Conservation (phyloP, 53 echinoderm and acorn worm genomes). For the Patiria pectinifera region DNA sequence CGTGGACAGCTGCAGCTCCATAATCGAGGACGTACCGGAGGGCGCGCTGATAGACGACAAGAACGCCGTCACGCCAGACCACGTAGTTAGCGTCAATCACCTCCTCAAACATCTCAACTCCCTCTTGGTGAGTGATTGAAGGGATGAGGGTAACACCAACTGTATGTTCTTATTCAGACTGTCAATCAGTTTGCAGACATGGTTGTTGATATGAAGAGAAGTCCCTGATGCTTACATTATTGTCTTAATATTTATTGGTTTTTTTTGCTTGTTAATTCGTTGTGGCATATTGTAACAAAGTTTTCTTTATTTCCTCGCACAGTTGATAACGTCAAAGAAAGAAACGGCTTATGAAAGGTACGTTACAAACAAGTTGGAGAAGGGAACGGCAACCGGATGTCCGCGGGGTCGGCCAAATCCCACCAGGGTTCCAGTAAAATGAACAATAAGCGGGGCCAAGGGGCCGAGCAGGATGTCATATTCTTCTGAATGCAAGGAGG, state of each 20-base stretch:
- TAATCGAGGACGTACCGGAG: conserved; percentile 45
- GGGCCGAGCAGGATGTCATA: conserved; percentile 40
- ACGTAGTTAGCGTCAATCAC: conserved; percentile 68
- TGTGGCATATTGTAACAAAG: neutral
- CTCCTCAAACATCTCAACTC: conserved; percentile 75
- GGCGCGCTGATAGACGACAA: conserved; percentile 12
- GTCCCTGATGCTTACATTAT: no score
- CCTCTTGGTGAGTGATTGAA: conserved; percentile 65
- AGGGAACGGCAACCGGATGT: conserved; percentile 1
- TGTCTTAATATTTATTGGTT: neutral
- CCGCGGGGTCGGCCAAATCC: neutral
- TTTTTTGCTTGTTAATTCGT: neutral
- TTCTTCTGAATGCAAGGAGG: conserved; percentile 42
- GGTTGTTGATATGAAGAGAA: neutral
- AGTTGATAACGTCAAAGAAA: conserved; percentile 63
- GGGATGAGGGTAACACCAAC: neutral
- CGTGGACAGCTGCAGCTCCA: conserved; percentile 45
- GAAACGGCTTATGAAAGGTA: conserved; percentile 75
- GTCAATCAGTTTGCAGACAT: neutral
- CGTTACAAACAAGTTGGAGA: no score
- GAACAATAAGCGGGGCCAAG: conserved; percentile 45
- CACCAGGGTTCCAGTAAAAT: neutral
- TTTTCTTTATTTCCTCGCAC: conserved; percentile 8
- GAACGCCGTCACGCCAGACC: conserved; percentile 48
- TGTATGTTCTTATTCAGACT: neutral